Conservation (phyloP, 2,797 vertebrate species). For the Amblyraja radiata region DNA sequence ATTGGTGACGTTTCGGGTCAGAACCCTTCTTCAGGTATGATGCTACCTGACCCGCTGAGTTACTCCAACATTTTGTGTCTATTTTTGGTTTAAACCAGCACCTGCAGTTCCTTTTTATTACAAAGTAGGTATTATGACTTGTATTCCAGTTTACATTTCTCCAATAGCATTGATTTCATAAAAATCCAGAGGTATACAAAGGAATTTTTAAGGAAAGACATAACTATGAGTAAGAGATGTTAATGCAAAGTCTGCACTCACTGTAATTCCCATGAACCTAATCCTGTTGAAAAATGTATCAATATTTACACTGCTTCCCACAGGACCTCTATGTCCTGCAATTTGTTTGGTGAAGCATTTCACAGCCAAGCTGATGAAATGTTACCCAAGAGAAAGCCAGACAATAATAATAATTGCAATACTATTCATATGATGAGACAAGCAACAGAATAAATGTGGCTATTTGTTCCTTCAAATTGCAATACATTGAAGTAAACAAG, state of each 20-base stretch:
- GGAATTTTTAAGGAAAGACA: neutral
- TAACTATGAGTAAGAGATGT: neutral
- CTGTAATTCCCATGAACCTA: neutral
- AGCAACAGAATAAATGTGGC: neutral
- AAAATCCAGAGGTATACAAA: neutral
- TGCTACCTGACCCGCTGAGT: too few relatives aligned
- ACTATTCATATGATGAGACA: neutral
- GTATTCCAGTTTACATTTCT: neutral
- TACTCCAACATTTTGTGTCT: too few relatives aligned
- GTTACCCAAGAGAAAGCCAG: neutral
- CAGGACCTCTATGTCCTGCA: neutral
- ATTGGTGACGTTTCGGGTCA: too few relatives aligned
- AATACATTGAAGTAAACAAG: neutral
- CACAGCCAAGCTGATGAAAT: constrained; percentile 8
- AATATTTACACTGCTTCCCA: neutral
- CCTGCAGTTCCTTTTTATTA: too few relatives aligned
- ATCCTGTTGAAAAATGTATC: neutral
- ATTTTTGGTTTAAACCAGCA: too few relatives aligned
- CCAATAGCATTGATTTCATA: neutral
- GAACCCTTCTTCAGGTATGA: too few relatives aligned
- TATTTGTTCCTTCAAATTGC: neutral
- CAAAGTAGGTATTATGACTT: too few relatives aligned
- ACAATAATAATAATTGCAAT: neutral
- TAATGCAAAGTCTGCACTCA: neutral
- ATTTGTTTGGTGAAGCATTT: neutral